A percentile compares a stretch with the other conserved stretches of the same genome.
Conservation (phyloP, 2,113 vertebrate species). For the Podarcis cretensis region DNA sequence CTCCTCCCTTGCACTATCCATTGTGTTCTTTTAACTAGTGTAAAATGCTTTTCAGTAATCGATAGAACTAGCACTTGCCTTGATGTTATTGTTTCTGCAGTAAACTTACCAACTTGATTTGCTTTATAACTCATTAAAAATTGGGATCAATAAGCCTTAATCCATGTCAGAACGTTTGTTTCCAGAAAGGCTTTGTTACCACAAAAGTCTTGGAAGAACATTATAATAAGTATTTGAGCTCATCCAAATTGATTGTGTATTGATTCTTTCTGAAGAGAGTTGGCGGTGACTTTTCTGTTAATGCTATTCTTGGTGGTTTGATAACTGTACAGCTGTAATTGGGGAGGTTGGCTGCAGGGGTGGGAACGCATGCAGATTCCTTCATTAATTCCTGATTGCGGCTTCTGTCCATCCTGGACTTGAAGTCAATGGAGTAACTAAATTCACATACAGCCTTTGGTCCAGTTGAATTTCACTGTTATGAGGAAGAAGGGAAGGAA, state of each 20-base stretch:
- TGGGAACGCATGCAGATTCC: background rate
- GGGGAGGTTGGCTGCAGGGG: background rate
- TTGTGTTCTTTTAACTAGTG: conserved; percentile 8
- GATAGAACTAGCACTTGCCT: background rate
- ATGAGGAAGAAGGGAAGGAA: background rate
- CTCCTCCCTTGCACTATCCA: conserved; percentile 43
- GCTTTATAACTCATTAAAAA: background rate
- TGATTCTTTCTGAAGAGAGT: conserved; percentile 4
- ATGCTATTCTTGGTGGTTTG: background rate
- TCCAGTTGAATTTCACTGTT: background rate
- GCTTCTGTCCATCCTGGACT: background rate
- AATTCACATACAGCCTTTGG: background rate
- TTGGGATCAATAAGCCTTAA: background rate
- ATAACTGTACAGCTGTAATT: background rate
- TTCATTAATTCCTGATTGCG: background rate
- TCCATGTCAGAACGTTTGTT: conserved; percentile 4
- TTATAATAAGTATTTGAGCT: conserved; percentile 15
- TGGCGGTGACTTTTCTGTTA: background rate
- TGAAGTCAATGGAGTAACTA: background rate
- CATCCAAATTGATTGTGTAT: conserved; percentile 5
- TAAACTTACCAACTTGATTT: background rate
- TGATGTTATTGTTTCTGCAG: background rate
- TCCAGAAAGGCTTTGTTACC: conserved; percentile 9
- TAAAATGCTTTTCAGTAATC: conserved; percentile 3
- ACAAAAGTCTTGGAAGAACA: background rate